Base-by-base conservation (phyloP, 2,797 vertebrate genomes). In the Cyprinodon diabolis region DNA sequence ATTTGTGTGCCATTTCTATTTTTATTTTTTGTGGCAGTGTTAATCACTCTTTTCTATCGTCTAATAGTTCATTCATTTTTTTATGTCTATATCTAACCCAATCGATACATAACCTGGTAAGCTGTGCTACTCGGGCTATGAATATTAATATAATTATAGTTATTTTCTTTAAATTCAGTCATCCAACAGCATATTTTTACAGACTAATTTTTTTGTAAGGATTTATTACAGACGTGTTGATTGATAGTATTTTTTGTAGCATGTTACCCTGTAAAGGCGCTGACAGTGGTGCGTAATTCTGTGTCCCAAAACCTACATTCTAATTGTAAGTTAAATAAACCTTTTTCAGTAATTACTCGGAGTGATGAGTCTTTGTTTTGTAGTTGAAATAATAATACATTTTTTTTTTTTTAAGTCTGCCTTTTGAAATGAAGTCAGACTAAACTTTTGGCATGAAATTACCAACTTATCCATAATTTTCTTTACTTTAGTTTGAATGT, bases 221-320 rank as follows among this genome's bases (percentile, higher is more conserved):
- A 37, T 87, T 84, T 76, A 86, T 67, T 85, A 86, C 78, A 88
- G 78, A 74, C 68, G 37, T 86, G 75, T 79, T 25, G 54, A 79
- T 83, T 63, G 74, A 71, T 75, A 76, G 70, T 77, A 70, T 43
- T 75, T 82, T 88, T 81, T 86, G 62, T 51, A 73, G 94, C 93
- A 94, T 94, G 92, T 91, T 84, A 80, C 83, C 86, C 79, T 91
- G 89, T 91, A 89, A 86, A 87, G 89, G 83, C 89, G 87, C 86
- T 79, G 66, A 79, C n/a, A 68, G 80, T 81, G 83, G 88, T 92
- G 91, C 83, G 89, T 89, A 74, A 83, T 89, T 90, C 76, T 89
- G 86, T 91, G 81, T 73, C 83, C 70, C 70, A 65, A 66, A 73
- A 76, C n/a, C 58, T 62, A 6, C 71, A 77, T 69, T 85, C 78